These are phyloP conservation scores for Drosophila anomalipes DNA, from an alignment of 2,888 invertebrate genomes.

Conservation along the genomic window DNA sequence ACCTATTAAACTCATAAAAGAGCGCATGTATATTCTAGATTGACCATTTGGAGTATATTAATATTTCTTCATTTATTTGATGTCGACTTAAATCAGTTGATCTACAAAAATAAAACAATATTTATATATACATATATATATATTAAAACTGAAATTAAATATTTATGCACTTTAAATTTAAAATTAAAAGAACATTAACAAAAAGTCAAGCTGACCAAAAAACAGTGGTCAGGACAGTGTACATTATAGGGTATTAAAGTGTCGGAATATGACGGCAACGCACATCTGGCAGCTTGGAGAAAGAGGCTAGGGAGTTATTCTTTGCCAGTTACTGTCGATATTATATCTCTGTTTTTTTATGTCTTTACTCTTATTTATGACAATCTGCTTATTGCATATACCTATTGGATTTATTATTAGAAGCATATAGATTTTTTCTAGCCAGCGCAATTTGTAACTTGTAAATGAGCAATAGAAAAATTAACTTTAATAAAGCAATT, in stretches of 20 bases:
- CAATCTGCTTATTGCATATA: conserved; percentile 8
- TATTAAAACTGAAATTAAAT: neutral
- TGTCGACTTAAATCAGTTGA: neutral
- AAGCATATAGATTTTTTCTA: neutral
- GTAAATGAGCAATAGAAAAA: neutral
- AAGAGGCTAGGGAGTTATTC: neutral
- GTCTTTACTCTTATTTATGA: conserved; percentile 59
- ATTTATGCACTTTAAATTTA: neutral
- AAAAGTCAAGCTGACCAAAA: neutral
- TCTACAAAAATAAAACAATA: neutral
- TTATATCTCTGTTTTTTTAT: conserved; percentile 57
- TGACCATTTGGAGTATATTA: neutral
- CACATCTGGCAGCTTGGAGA: neutral
- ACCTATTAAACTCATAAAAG: neutral
- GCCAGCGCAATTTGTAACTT: neutral
- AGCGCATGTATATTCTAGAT: neutral
- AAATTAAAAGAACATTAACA: neutral
- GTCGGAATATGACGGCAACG: conserved; percentile 8
- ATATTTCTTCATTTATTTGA: neutral
- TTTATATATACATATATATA: no score
- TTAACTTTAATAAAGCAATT: neutral
- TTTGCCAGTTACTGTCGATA: conserved; percentile 62
- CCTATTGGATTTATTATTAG: conserved; percentile 25
- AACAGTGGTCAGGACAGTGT: no score
- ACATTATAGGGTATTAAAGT: neutral